These are phyloP conservation scores for Cinclus cinclus DNA, from an alignment of 2,113 vertebrate genomes.

Conservation along the genomic window DNA sequence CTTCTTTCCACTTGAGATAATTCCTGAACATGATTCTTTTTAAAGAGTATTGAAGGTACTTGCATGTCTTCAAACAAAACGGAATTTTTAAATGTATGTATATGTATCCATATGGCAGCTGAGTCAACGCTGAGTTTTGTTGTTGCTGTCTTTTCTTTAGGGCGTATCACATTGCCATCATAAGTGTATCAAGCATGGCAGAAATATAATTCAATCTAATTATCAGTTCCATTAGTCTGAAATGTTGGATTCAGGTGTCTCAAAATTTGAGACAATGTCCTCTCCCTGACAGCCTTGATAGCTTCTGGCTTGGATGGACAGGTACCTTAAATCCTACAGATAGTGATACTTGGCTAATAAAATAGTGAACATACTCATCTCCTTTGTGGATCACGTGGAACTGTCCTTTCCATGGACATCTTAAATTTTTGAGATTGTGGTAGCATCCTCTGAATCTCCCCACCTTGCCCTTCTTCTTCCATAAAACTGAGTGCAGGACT, in stretches of 20 bases:
- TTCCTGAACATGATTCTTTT: background rate
- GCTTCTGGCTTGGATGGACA: background rate
- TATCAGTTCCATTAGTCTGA: background rate
- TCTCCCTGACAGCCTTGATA: background rate
- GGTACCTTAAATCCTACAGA: background rate
- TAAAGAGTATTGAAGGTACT: background rate
- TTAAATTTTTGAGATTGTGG: background rate
- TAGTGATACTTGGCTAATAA: background rate
- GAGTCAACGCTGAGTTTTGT: background rate
- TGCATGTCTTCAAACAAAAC: background rate
- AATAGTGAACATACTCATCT: background rate
- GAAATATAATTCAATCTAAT: background rate
- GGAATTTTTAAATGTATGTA: background rate
- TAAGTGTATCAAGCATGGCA: background rate
- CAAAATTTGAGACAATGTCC: background rate
- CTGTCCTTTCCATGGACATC: background rate
- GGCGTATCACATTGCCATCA: background rate
- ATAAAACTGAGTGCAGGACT: background rate
- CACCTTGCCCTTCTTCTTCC: background rate
- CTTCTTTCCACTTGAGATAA: background rate
- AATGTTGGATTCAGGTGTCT: background rate
- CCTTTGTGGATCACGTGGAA: background rate
- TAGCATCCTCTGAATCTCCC: background rate
- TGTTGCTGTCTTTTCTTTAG: background rate
- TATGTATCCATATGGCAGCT: background rate